Evolutionary conservation across 2,797 vertebrate species (phyloP).

Genomic region (Rhincodon typus): DNA sequence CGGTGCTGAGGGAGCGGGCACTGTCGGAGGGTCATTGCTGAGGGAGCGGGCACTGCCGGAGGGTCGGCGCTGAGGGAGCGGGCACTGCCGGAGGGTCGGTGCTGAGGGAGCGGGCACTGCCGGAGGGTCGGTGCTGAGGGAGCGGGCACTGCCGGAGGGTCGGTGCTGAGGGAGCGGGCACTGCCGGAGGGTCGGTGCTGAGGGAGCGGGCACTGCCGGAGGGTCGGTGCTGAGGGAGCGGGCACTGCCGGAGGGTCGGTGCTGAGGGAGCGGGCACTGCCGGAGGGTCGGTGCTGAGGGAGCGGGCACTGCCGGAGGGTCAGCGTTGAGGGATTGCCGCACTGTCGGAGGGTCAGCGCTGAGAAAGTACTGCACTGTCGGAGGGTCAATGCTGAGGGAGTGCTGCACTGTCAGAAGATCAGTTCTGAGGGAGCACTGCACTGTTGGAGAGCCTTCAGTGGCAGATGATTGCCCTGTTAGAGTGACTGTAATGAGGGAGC

Average conservation of each 20-base stretch:
- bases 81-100: no score
- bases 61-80: no score
- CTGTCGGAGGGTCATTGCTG: background rate
- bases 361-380: background rate
- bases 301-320: background rate
- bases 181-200: background rate
- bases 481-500: background rate
- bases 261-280: background rate
- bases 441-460: background rate
- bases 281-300: background rate
- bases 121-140: background rate
- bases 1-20: background rate
- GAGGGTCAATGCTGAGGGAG: background rate
- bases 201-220: background rate
- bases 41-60: background rate
- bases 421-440: background rate
- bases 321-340: no score
- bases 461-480: background rate
- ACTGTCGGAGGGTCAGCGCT: background rate
- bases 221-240: background rate
- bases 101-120: background rate
- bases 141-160: background rate
- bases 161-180: no score
- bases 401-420: background rate
- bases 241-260: background rate